A percentile compares a stretch with the other conserved stretches of the same genome.
Evolutionary conservation across 2,113 vertebrate genomes (phyloP).

Genomic region (Paramisgurnus dabryanus): DNA sequence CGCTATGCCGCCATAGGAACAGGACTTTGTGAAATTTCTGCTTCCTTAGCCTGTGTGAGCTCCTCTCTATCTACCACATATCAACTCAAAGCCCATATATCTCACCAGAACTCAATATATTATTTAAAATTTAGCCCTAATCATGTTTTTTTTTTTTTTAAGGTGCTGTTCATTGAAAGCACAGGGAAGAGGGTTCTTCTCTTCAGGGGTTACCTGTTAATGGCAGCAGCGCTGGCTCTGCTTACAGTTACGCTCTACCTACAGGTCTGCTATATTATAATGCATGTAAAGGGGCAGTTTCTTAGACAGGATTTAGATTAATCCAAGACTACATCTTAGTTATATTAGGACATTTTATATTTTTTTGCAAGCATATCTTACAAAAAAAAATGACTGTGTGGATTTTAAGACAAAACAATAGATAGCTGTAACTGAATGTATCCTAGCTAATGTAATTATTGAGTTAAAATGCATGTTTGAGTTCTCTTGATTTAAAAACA

Average conservation of each 20-base stretch:
- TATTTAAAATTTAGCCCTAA: background rate
- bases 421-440: too few relatives aligned
- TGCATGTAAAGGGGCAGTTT: too few relatives aligned
- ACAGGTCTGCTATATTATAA: slow-evolving; percentile 67
- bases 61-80: background rate
- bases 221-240: slow-evolving; percentile 71
- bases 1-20: slow-evolving; percentile 74
- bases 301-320: too few relatives aligned
- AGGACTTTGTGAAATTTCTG: slow-evolving; percentile 73
- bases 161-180: slow-evolving; percentile 76
- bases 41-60: slow-evolving; percentile 76
- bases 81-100: background rate
- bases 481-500: too few relatives aligned
- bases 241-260: slow-evolving; percentile 76
- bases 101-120: background rate
- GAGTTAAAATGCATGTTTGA: too few relatives aligned
- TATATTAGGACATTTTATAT: too few relatives aligned
- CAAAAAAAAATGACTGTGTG: too few relatives aligned
- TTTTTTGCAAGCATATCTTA: too few relatives aligned
- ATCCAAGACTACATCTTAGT: too few relatives aligned
- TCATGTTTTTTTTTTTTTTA: slow-evolving; percentile 38
- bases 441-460: too few relatives aligned
- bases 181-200: slow-evolving; percentile 73
- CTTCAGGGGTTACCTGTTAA: slow-evolving; percentile 65
- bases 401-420: too few relatives aligned